Percentiles rank a stretch among this genome's conserved stretches.
Conservation (phyloP, 2,888 invertebrate genomes). For the Ectobius pallidus region DNA sequence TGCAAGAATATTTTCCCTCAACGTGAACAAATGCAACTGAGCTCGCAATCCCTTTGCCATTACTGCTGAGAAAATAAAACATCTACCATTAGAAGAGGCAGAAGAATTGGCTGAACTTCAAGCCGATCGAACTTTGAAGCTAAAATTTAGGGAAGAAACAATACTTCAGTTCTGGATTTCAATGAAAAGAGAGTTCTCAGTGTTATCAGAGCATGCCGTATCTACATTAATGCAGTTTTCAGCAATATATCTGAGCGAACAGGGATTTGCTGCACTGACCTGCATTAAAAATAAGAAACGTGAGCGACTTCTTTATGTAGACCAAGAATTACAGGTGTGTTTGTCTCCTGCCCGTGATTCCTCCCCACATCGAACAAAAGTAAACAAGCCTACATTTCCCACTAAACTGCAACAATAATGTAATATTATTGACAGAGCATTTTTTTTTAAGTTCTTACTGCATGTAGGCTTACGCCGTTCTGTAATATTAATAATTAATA, state of each 20-base stretch:
- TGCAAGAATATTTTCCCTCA: background rate
- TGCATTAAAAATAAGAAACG: background rate
- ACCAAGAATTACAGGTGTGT: background rate
- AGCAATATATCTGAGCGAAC: background rate
- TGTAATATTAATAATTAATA: background rate
- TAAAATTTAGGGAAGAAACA: conserved; percentile 2
- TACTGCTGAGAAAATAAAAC: conserved; percentile 10
- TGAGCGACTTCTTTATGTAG: conserved; percentile 5
- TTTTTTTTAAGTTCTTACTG: background rate
- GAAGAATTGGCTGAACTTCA: background rate
- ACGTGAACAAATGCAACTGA: background rate
- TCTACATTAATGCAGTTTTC: too few species aligned
- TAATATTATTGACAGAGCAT: conserved; percentile 12
- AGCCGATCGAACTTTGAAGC: background rate
- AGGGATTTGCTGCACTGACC: background rate
- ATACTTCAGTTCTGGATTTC: background rate
- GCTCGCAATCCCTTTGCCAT: background rate
- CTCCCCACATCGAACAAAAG: conserved; percentile 1
- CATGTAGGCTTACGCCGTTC: background rate
- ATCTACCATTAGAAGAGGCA: background rate
- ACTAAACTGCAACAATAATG: background rate
- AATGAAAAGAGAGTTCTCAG: background rate
- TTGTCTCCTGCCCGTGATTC: background rate
- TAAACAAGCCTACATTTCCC: background rate
- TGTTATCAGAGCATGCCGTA: background rate